These are phyloP conservation scores for Aphrocallistes beatrix DNA, from an alignment of 37 sponge, comb jelly and placozoan species.

Conservation along the genomic window DNA sequence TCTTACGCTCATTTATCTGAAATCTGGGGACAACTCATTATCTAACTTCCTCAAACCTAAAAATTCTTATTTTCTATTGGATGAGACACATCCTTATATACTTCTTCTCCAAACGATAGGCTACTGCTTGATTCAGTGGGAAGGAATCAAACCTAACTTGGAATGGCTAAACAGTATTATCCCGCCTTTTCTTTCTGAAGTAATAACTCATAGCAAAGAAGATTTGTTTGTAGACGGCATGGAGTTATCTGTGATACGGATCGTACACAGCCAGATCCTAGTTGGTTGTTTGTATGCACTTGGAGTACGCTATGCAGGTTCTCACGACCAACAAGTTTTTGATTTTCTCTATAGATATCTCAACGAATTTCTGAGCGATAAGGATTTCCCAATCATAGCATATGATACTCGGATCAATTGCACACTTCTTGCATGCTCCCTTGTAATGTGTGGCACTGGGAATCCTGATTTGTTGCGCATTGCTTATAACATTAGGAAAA, in stretches of 20 bases:
- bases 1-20: conserved; percentile 72
- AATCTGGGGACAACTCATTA: conserved; percentile 49
- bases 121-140: conserved; percentile 69
- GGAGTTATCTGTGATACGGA: conserved; percentile 22
- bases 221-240: conserved; percentile 23
- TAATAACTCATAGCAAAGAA: not conserved
- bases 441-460: conserved; percentile 77
- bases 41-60: not conserved
- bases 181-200: conserved; percentile 32
- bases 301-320: conserved; percentile 70
- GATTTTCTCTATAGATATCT: conserved; percentile 22
- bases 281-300: conserved; percentile 70
- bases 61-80: not conserved
- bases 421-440: conserved; percentile 12
- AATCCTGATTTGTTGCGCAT: conserved; percentile 59
- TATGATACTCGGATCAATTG: conserved; percentile 1
- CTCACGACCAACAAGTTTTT: conserved; percentile 43
- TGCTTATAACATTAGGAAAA: conserved; percentile 35
- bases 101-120: conserved; percentile 32
- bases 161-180: conserved; percentile 63
- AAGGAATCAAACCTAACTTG: conserved; percentile 44
- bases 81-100: conserved; percentile 22
- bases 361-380: not conserved
- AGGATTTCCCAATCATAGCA: not conserved
- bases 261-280: conserved; percentile 28